These are phyloP conservation scores for Gnathonemus longibarbis DNA, from an alignment of 2,113 vertebrate genomes.

Conservation along the genomic window DNA sequence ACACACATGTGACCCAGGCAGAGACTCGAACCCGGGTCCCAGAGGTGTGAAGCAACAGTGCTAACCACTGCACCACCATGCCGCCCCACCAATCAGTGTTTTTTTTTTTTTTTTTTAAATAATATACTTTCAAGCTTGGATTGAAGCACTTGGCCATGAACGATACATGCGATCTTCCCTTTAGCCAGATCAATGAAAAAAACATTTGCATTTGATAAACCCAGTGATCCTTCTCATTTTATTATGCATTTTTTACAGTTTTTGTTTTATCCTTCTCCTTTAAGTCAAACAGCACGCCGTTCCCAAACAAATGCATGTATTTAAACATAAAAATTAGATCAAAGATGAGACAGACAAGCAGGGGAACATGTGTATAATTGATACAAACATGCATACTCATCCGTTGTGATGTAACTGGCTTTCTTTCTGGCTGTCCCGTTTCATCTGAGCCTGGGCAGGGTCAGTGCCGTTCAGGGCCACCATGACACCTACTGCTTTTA, in stretches of 20 bases:
- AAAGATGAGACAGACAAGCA: background rate
- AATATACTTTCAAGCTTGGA: background rate
- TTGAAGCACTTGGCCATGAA: background rate
- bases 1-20: too few relatives aligned
- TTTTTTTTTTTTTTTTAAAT: background rate
- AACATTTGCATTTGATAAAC: background rate
- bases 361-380: background rate
- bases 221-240: background rate
- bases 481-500: background rate
- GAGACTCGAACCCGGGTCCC: too few relatives aligned
- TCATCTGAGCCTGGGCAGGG: conserved; percentile 17
- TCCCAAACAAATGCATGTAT: background rate
- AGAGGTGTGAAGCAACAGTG: too few relatives aligned
- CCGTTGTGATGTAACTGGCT: background rate
- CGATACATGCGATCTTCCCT: background rate
- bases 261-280: background rate
- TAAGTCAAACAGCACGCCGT: background rate
- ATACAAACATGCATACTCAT: background rate
- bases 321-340: background rate
- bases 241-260: background rate
- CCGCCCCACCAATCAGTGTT: background rate
- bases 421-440: background rate
- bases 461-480: background rate
- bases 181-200: background rate
- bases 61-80: too few relatives aligned